phyloP scores from a whole-genome alignment of 2,797 vertebrate genomes.

The Cossypha caffra region DNA sequence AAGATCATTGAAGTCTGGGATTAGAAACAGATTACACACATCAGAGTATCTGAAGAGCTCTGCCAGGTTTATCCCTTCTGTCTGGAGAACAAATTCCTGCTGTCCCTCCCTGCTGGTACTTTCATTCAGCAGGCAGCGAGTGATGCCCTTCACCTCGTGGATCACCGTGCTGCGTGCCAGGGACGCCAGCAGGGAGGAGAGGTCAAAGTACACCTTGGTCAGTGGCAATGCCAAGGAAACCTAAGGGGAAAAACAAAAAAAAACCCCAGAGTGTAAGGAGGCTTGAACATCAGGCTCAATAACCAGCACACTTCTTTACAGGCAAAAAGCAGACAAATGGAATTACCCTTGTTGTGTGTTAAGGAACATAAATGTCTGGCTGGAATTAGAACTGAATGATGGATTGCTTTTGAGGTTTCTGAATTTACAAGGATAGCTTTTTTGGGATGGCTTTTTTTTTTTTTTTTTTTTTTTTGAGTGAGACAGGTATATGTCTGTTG shows the following conservation, averaged over 20 bases:
- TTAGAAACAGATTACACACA: slow-evolving; percentile 62
- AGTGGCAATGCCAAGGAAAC: slow-evolving; percentile 85
- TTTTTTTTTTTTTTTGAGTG: background rate
- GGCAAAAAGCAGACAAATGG: background rate
- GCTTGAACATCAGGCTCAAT: background rate
- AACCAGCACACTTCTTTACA: background rate
- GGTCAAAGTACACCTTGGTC: slow-evolving; percentile 89
- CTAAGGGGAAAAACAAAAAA: slow-evolving; percentile 61
- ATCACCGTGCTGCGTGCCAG: slow-evolving; percentile 84
- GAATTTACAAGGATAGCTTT: background rate
- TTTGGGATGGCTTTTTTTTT: background rate
- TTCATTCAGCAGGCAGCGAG: slow-evolving; percentile 88
- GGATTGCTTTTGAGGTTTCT: background rate
- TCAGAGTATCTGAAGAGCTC: slow-evolving; percentile 89
- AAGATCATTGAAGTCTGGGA: background rate
- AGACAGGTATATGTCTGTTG: background rate
- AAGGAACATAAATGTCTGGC: background rate
- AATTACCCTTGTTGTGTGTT: background rate
- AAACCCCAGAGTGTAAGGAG: background rate
- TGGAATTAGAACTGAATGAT: background rate
- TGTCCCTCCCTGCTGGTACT: slow-evolving; percentile 74
- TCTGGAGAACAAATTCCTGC: slow-evolving; percentile 84
- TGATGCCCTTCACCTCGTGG: slow-evolving; percentile 89
- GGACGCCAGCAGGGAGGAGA: slow-evolving; percentile 83
- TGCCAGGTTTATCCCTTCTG: slow-evolving; percentile 93